Conservation (phyloP, 2,888 invertebrate genomes). For the Drosophila cyrtoloma region DNA sequence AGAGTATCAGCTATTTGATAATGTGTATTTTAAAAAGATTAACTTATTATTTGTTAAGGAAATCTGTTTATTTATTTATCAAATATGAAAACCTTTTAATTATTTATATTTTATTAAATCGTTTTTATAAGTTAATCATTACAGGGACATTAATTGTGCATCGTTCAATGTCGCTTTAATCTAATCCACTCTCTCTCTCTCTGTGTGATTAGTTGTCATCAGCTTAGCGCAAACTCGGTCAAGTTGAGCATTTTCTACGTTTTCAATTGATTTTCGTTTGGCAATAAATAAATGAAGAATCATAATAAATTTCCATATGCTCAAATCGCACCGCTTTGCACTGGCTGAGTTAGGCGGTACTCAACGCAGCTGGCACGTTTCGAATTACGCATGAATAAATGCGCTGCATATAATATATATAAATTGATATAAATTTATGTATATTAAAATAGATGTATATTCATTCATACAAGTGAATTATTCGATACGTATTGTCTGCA, state of each 20-base stretch:
- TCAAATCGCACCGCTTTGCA: conserved; percentile 49
- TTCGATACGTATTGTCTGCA: conserved; percentile 24
- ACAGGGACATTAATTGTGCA: conserved; percentile 20
- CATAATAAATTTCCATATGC: conserved; percentile 40
- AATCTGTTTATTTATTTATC: not conserved
- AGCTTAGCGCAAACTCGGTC: conserved; percentile 54
- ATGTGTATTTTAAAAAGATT: not conserved
- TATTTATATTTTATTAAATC: not conserved
- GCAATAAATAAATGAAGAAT: conserved; percentile 27
- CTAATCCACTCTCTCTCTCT: conserved; percentile 40
- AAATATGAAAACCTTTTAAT: not conserved
- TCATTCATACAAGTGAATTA: conserved; percentile 10
- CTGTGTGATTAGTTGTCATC: conserved; percentile 17
- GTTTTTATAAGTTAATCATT: not conserved
- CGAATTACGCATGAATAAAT: conserved; percentile 63
- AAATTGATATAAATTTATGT: conserved; percentile 74
- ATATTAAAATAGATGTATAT: conserved; percentile 11
- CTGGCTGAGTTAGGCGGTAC: conserved; percentile 50
- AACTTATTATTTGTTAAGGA: not conserved
- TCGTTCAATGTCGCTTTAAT: conserved; percentile 60
- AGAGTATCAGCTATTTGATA: not conserved
- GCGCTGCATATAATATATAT: conserved; percentile 58
- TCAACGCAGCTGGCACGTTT: conserved; percentile 65
- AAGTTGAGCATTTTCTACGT: conserved; percentile 54
- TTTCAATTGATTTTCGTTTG: conserved; percentile 44